A percentile compares a stretch with the other conserved stretches of the same genome.
phyloP scores from a whole-genome alignment of 2,113 vertebrate species.

The Hydrolagus affinis region DNA sequence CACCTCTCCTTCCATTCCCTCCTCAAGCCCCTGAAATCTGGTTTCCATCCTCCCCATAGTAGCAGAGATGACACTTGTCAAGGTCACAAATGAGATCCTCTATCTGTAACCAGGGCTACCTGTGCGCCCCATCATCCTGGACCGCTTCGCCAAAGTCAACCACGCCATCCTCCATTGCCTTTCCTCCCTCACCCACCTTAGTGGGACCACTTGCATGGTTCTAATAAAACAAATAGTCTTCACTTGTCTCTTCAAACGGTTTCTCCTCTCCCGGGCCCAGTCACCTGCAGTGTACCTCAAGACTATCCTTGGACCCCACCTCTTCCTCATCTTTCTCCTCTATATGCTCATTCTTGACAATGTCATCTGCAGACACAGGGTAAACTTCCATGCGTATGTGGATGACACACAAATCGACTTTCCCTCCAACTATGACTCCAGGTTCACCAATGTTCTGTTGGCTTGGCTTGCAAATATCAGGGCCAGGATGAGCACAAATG shows the following conservation, averaged over 20 bases:
- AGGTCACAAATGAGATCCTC: not conserved
- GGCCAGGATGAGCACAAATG: not conserved
- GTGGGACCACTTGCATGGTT: no score
- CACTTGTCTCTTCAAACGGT: no score
- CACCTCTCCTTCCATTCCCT: not conserved
- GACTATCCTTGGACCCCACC: not conserved
- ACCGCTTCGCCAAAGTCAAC: no score
- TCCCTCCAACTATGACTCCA: not conserved
- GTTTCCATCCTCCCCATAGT: not conserved
- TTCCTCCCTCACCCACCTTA: no score
- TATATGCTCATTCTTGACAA: not conserved
- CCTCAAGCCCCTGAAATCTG: not conserved
- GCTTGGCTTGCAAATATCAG: not conserved
- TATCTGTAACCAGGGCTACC: not conserved
- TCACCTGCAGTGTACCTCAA: no score
- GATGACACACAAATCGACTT: not conserved
- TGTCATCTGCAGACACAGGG: not conserved
- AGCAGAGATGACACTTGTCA: not conserved
- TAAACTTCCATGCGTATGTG: not conserved
- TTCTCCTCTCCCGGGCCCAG: no score
- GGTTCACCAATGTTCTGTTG: not conserved
- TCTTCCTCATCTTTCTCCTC: not conserved
- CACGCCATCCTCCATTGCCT: no score
- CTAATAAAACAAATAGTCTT: no score
- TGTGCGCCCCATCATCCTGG: no score